Base-by-base conservation (phyloP, 2,113 vertebrate species). In the Gnathonemus longibarbis region DNA sequence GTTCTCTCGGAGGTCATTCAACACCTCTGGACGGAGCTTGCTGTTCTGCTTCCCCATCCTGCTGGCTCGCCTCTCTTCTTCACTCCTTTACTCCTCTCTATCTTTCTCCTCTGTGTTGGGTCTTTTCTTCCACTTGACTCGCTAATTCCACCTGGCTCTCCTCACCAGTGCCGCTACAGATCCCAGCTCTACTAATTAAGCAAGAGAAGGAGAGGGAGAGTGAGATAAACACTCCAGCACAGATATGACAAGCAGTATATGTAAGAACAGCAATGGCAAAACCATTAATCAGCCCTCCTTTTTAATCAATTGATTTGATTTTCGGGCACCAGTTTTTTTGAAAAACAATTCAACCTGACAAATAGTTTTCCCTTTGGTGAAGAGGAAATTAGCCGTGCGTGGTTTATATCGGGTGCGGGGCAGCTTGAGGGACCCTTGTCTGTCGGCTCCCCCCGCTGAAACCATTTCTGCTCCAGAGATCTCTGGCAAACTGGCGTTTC, bases 1-100 rank as follows among this genome's bases (percentile, higher is more conserved):
- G 94, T 97, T 97, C 94, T 97, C 97, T 0, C 97, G 95, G 91
- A 97, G 96, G 93, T 97, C 97, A 91, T 97, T 97, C 50, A 97
- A 96, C 70, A 97, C 96, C 93, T 97, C 97, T 0, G 97, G 97
- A 45, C 97, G 95, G 90, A 97, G 95, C 92, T 97, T 97, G 95
- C 97, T 97, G 94, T 97, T 97, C 95, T 97, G 97, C 90, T 97
- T 97, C 90, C 97, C 97, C 97, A 97, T 97, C 48, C 39, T 84
- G 11, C 48, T 15, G 49, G 45, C 24, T 39, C n/a, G 15, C 58
- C 89, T 80, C 89, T 86, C 91, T 56, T 85, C 62, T 74, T 42
- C 85, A 13, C 46, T 31, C 45, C 45, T 21, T 62, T 1, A 56
- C 89, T 48, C 52, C 42, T 66, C 50, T 46, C 50, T 89, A 6